Evolutionary conservation across 2,113 vertebrate species (phyloP).

Genomic region (Ellobius talpinus): DNA sequence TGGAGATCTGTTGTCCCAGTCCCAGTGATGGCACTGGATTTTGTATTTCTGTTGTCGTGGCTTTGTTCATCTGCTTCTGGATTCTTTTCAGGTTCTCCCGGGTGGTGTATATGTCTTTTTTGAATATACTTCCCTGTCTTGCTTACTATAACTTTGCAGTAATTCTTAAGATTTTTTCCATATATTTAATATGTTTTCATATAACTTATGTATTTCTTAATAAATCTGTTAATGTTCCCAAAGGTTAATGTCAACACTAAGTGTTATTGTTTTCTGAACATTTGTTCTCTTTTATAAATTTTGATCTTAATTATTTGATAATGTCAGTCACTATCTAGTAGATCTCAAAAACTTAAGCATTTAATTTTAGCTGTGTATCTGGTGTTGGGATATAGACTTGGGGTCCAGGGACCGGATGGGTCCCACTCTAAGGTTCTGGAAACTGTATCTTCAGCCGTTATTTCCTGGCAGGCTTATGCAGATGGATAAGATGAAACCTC

Average conservation of each 20-base stretch:
- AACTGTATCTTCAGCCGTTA: neutral
- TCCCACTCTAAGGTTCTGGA: neutral
- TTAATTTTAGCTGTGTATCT: neutral
- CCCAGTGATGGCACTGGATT: neutral
- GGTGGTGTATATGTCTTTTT: neutral
- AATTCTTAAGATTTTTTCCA: neutral
- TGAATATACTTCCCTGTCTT: neutral
- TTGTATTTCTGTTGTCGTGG: neutral
- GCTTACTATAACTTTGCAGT: neutral
- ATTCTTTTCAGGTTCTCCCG: neutral
- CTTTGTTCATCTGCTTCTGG: neutral
- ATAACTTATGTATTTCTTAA: neutral
- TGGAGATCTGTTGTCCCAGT: neutral
- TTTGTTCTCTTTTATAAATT: constrained; percentile 18
- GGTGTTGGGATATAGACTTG: neutral
- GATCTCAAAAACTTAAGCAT: neutral
- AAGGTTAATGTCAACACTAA: neutral
- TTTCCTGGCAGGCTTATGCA: neutral
- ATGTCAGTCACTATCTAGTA: constrained; percentile 12
- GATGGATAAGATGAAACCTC: neutral
- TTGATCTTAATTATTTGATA: constrained; percentile 27
- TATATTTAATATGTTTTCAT: neutral
- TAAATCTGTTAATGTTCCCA: neutral
- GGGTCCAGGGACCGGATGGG: neutral
- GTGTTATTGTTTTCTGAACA: neutral